phyloP scores from a whole-genome alignment of 2,113 vertebrate species.

The Epinephelus fuscoguttatus region DNA sequence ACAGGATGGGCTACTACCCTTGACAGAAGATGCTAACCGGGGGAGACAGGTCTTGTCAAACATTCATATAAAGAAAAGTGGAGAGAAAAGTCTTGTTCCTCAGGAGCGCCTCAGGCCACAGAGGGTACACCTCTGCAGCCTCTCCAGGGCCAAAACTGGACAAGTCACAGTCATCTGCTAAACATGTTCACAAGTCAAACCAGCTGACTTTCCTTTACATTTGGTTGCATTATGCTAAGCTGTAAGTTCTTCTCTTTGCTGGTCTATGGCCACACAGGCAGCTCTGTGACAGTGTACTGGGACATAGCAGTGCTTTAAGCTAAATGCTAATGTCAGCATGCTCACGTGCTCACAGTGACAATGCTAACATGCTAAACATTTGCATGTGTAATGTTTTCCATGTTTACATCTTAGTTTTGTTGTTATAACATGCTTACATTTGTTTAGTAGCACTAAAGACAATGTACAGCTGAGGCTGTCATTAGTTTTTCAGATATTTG shows the following conservation, averaged over 20 bases:
- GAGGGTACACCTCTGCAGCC: slow-evolving; percentile 11
- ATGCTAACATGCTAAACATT: not conserved
- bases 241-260: not conserved
- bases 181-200: slow-evolving; percentile 4
- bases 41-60: slow-evolving; percentile 63
- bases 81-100: slow-evolving; percentile 36
- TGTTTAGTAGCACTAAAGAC: not conserved
- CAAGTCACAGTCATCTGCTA: slow-evolving; percentile 18
- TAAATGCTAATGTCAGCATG: not conserved
- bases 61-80: slow-evolving; percentile 42
- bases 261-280: not conserved
- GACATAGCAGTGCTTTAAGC: not conserved
- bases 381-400: not conserved
- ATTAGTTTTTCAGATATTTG: not conserved
- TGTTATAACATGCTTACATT: not conserved
- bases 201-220: not conserved
- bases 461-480: not conserved
- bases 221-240: not conserved
- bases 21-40: slow-evolving; percentile 40
- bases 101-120: slow-evolving; percentile 40
- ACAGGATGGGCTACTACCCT: slow-evolving; percentile 8
- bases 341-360: not conserved
- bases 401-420: not conserved
- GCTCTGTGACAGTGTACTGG: not conserved
- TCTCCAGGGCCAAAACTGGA: slow-evolving; percentile 17